Evolutionary conservation across 2,888 invertebrate species (phyloP), one percentile per base, ranked within the genome.

Genomic region (Andrena praecox): DNA sequence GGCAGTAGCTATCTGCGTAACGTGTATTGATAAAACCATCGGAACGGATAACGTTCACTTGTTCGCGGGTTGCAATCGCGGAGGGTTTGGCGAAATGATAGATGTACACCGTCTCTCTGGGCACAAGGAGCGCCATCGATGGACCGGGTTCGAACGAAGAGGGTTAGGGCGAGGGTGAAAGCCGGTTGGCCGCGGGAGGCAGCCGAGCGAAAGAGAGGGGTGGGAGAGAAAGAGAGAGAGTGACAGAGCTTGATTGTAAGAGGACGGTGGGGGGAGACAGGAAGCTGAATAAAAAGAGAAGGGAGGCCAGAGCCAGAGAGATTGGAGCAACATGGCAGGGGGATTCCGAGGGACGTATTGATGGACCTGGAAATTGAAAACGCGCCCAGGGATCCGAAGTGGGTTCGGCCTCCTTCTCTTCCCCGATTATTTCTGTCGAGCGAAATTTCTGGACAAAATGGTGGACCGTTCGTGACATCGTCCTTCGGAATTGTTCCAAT

Each of bases 311-410:
- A 77, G 66, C 59, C 78, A 69, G 74, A 80, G 90, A 91, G 91
- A 90, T 90, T 90, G 90, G 90, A 89, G 90, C 87, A 85, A 35
- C 82, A 68, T 29, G 70, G 85, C 86, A 82, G 88, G 89, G 89
- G 85, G 87, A 87, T 84, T 84, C 85, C 87, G 85, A 77, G 86
- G 89, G 87, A 87, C 86, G 91, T 90, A 92, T 93, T 92, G 93
- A 93, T 93, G 93, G 92, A 91, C 87, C 90, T 92, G 92, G 91
- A 93, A 93, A 93, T 93, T 93, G 93, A 93, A 93, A 93, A 93
- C 90, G 91, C 91, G 90, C 89, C 86, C 88, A 86, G 84, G 87
- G 81, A 90, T 82, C 88, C 89, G 80, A 88, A 90, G 90, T 90
- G 87, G 89, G 87, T 77, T 89, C 85, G 87, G 87, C 87, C 87